Base-by-base conservation (phyloP, 2,888 invertebrate genomes). In the Himalopsyche anomala region DNA sequence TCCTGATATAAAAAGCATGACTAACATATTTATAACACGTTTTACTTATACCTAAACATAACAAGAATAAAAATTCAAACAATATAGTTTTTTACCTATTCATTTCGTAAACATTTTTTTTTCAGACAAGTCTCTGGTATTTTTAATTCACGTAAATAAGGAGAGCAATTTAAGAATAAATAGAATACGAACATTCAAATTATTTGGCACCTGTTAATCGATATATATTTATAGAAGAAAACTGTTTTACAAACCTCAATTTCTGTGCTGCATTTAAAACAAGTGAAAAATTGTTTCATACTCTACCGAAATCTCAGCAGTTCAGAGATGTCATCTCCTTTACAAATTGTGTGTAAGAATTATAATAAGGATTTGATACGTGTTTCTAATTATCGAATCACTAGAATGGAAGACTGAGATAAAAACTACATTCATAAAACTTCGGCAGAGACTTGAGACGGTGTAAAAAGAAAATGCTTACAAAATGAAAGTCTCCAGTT, bases 41-140 rank as follows among this genome's bases (percentile, higher is more conserved):
- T 28, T 36, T 36, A 51, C 51, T 15, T 74, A 36, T 12, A 74
- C 74, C 19, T 74, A 74, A 74, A 28, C 36, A 1, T 74, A 74
- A 74, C 74, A 74, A 74, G 74, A 74, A 74, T 74, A 74, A 74
- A 74, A 74, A 74, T 74, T 74, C 36, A 28, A 74, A 74, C 74
- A 74, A 74, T 74, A 74, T 36, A 36, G 38, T 38, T 74, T 38
- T 36, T 74, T 8, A 12, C 62, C 51, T 4, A 15, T 51, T 51
- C 51, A 36, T 74, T 74, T 38, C 5, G 36, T 38, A 74, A 74
- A 74, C 12, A 74, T 38, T 38, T 38, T 36, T 69, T 38, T 11
- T 9, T 38, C 15, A 11, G 36, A 36, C 36, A 11, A 12, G 15
- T 51, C 15, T 51, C 17, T 12, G 42, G 45, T 55, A 56, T 56